A percentile compares a stretch with the other conserved stretches of the same genome.
Conservation (phyloP, 1,140 invertebrate genomes). For the Eufriesea mexicana region DNA sequence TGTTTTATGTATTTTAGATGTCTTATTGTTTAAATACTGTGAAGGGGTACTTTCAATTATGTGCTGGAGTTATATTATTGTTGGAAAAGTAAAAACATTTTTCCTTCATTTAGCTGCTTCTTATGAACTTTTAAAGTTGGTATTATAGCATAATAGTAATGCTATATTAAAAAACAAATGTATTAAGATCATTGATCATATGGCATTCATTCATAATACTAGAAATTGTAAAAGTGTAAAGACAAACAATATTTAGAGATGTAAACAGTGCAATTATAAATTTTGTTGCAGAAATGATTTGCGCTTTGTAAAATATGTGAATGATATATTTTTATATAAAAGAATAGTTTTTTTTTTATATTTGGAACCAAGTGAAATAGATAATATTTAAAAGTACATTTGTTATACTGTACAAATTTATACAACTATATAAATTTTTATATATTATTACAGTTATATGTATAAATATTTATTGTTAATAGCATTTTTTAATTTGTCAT, state of each 20-base stretch:
- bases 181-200: not conserved
- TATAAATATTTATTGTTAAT: not conserved
- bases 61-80: not conserved
- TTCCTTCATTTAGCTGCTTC: not conserved
- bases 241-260: not conserved
- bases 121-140: not conserved
- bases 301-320: not conserved
- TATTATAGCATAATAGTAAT: not conserved
- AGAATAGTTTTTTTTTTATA: not conserved
- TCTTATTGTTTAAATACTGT: not conserved
- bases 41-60: constrained; percentile 14
- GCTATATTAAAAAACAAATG: not conserved
- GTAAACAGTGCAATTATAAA: not conserved
- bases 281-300: not conserved
- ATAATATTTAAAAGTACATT: not conserved
- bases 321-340: not conserved
- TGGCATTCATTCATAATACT: not conserved
- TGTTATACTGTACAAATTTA: not conserved
- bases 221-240: not conserved
- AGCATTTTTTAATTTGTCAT: not conserved
- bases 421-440: not conserved
- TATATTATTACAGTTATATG: too few species aligned
- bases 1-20: not conserved
- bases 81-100: not conserved
- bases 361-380: not conserved